Base-by-base conservation (phyloP, 2,888 invertebrate genomes). In the Ormyrus thymus region DNA sequence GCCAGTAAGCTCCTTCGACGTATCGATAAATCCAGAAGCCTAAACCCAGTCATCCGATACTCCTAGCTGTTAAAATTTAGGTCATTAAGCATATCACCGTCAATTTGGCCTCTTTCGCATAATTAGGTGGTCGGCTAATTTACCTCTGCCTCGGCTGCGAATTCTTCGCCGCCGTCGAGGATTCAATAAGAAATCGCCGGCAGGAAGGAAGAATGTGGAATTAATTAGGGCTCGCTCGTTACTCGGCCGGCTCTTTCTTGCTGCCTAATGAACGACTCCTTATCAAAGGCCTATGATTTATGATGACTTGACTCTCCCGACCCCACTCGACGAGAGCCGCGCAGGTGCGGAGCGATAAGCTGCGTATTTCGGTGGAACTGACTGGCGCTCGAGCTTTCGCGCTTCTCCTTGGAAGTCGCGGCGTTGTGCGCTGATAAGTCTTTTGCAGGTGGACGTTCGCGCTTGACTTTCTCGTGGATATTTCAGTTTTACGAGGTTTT, bases 261-360 rank as follows among this genome's bases (percentile, higher is more conserved):
- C 48, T n/a, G 70, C 59, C 61, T 75, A 79, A 79, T 75, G 79
- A 79, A 79, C 72, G 62, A 43, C 64, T 55, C 58, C 76, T 80
- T 80, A 80, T 80, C 76, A 76, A 73, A 75, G 69, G 58, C 73
- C 72, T 80, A 80, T 80, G 80, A 80, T 80, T 80, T 80, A 80
- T 64, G 71, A 68, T 29, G 66, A 66, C 66, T 79, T 66, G 59
- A 79, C 50, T 69, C 13, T 50, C 69, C 45, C 66, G 78, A 15
- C 62, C 46, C 48, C 29, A 53, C 13, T 15, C 66, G 43, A 59
- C 4, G 48, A 29, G 45, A 29, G 11, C 9, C 53, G 29, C 58
- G 48, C 71, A 77, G 71, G 56, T 64, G 71, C 58, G 58, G n/a
- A 50, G 50, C 10, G 46, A 48, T 29, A 29, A 29, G 4, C 29